Base-by-base conservation (phyloP, 2,888 invertebrate species). In the Trachelus troglodyta region DNA sequence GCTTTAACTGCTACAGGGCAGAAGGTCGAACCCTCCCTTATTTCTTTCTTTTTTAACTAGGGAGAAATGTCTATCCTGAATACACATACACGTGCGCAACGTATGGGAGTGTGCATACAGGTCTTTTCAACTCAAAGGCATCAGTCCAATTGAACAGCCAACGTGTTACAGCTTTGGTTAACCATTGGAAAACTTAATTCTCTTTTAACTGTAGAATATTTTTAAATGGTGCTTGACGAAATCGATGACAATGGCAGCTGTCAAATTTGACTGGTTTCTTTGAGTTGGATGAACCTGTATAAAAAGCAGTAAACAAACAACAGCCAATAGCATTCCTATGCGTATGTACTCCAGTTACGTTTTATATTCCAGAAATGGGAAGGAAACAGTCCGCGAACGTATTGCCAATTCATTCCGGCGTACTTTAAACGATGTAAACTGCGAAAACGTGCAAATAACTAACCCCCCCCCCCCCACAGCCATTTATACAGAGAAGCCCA, bases 391-490 rank as follows among this genome's bases (percentile, higher is more conserved):
- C 74, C n/a, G 76, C 69, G 73, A 73, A 79, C 78, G 81, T 84
- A 84, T 82, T 82, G 83, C 78, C 84, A 80, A 84, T 84, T 84
- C 82, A 78, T 84, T 84, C 78, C 37, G 40, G 74, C 78, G 75
- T 74, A 71, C 31, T 34, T 34, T 76, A 85, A 88, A 83, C 83
- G 83, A 85, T 85, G 85, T 84, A 85, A 87, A 88, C 87, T 85
- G 85, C 87, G 85, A 79, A 85, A 85, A 84, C 87, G 87, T 87
- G 87, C 84, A 88, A 87, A 88, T 87, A 85, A 85, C 84, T 83
- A 81, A 79, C 80, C n/a, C 79, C 71, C 30, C 35, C 9, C n/a
- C 11, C 23, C 3, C 9, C 30, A 34, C 6, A 12, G 71, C 71
- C 71, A 34, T 34, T 31, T 31, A 30, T 71, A 34, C 71, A 34